Percentiles rank a stretch among this genome's conserved stretches.
Conservation (phyloP, 2,113 vertebrate genomes). For the Hyperoodon ampullatus region DNA sequence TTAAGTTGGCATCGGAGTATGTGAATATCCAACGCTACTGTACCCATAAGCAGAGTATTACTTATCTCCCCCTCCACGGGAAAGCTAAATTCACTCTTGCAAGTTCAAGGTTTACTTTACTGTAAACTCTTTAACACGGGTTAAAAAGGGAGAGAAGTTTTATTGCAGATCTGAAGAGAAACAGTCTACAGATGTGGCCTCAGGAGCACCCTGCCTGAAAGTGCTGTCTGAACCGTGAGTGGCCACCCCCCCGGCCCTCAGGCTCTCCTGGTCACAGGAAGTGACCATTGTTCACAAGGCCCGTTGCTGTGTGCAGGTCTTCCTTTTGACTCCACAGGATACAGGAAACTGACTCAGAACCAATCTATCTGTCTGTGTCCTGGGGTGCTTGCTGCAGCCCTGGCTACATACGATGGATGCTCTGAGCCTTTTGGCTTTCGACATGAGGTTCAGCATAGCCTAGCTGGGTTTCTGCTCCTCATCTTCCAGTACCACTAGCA, state of each 20-base stretch:
- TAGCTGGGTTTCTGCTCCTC: background rate
- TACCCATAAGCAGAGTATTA: background rate
- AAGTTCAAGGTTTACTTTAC: background rate
- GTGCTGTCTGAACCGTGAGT: background rate
- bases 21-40: background rate
- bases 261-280: slow-evolving; percentile 57
- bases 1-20: background rate
- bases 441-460: background rate
- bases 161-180: background rate
- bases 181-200: background rate
- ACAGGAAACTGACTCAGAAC: slow-evolving; percentile 77
- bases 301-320: slow-evolving; percentile 10
- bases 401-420: background rate
- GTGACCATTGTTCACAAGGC: slow-evolving; percentile 68
- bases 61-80: background rate
- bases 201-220: background rate
- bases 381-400: background rate
- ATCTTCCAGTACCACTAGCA: background rate
- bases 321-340: slow-evolving; percentile 70
- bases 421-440: background rate
- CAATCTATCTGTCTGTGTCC: slow-evolving; percentile 39
- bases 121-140: background rate
- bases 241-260: accelerated
- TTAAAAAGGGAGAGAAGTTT: background rate
- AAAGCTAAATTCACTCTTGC: background rate